These are phyloP conservation scores for Phortica variegata DNA, from an alignment of 1,140 invertebrate genomes.

Conservation along the genomic window DNA sequence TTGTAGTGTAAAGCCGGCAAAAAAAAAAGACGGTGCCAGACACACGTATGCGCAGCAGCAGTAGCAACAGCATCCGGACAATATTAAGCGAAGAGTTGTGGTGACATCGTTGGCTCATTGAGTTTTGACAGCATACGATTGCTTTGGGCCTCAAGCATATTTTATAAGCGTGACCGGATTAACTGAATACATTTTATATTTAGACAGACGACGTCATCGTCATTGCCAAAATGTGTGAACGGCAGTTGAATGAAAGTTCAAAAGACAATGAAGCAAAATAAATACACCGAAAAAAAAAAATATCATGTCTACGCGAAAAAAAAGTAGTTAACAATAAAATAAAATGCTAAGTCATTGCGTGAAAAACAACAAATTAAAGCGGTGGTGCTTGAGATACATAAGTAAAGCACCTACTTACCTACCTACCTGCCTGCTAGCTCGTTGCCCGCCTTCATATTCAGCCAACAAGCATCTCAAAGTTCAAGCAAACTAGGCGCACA, in stretches of 20 bases:
- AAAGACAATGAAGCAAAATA: not conserved
- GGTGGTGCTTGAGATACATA: no score
- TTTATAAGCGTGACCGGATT: slow-evolving; percentile 42
- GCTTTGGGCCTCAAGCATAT: slow-evolving; percentile 24
- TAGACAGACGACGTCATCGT: slow-evolving; percentile 43
- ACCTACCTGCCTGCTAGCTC: no score
- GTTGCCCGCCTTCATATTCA: no score
- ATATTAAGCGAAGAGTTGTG: no score
- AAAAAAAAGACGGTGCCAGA: slow-evolving; percentile 7
- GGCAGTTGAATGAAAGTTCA: slow-evolving; percentile 43
- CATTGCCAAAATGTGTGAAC: not conserved
- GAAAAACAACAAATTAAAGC: no score
- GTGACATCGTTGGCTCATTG: no score
- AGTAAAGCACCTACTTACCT: no score
- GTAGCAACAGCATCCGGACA: slow-evolving; percentile 6
- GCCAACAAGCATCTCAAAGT: no score
- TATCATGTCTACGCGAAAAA: not conserved
- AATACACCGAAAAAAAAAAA: no score
- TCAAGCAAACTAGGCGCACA: no score
- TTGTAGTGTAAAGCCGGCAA: slow-evolving; percentile 3
- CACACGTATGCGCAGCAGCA: not conserved
- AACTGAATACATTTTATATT: slow-evolving; percentile 48
- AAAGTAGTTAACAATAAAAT: not conserved
- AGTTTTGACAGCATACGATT: slow-evolving; percentile 27
- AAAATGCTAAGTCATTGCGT: not conserved